Percentiles rank a stretch among this genome's conserved stretches.
Conservation (phyloP, 2,888 invertebrate species). For the Hipparchia sbordonii region DNA sequence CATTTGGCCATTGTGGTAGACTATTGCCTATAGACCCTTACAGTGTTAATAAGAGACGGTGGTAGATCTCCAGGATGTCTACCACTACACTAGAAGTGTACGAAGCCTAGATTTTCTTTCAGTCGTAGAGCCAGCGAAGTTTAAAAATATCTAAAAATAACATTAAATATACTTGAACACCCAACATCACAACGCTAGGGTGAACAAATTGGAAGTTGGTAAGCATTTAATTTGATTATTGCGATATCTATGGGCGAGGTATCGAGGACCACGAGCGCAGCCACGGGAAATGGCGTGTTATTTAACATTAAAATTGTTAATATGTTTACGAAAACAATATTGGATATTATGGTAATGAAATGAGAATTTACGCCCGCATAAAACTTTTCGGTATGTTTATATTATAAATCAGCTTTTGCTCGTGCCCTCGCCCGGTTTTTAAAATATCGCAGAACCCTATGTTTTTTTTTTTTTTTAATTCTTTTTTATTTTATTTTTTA, state of each 20-base stretch:
- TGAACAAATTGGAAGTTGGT: not conserved
- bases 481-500: no score
- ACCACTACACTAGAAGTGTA: no score
- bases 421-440: no score
- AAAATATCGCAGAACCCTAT: no score
- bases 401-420: constrained; percentile 17
- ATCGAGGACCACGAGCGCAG: not conserved
- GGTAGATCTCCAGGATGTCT: no score
- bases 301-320: not conserved
- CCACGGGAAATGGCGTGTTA: not conserved
- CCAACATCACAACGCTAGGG: not conserved
- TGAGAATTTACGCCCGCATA: not conserved
- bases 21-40: no score
- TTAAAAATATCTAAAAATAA: not conserved
- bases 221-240: constrained; percentile 8
- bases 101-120: no score
- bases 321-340: constrained; percentile 5
- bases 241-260: not conserved
- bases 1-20: no score
- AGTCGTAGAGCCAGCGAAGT: not conserved
- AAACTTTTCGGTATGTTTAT: not conserved
- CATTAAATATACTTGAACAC: not conserved
- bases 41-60: no score
- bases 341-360: constrained; percentile 1
- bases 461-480: no score